Conservation (phyloP, 2,888 invertebrate genomes). For the Venusia cambrica region DNA sequence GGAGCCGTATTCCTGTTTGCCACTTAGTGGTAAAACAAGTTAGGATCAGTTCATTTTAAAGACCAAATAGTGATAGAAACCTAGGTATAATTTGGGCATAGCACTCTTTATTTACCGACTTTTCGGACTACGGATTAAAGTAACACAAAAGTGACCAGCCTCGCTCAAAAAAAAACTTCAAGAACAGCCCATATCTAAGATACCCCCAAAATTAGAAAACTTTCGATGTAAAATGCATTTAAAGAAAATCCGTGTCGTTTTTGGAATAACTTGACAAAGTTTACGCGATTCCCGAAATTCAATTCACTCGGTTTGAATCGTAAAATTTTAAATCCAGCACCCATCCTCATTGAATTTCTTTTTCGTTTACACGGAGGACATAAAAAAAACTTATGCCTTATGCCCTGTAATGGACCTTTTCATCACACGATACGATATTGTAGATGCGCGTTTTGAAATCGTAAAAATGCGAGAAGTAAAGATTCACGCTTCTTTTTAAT, state of each 20-base stretch:
- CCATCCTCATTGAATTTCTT: conserved; percentile 33
- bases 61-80: too few species aligned
- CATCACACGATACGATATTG: conserved; percentile 20
- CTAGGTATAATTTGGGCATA: too few species aligned
- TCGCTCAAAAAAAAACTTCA: conserved; percentile 9
- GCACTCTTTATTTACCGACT: too few species aligned
- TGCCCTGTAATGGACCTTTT: conserved; percentile 24
- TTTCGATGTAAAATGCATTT: conserved; percentile 27
- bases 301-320: conserved; percentile 30
- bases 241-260: conserved; percentile 21
- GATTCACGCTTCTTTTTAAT: too few species aligned
- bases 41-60: too few species aligned
- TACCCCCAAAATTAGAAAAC: conserved; percentile 28
- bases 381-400: conserved; percentile 33
- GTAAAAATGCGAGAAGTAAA: too few species aligned
- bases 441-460: too few species aligned
- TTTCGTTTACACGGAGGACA: conserved; percentile 29
- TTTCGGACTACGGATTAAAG: too few species aligned
- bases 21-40: too few species aligned
- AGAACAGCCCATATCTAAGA: conserved; percentile 19
- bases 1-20: too few species aligned
- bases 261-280: conserved; percentile 8
- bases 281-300: conserved; percentile 17
- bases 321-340: conserved; percentile 30
- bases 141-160: conserved; percentile 7